These are phyloP conservation scores for Drosophila burlai DNA, from an alignment of 1,140 invertebrate genomes.

Conservation along the genomic window DNA sequence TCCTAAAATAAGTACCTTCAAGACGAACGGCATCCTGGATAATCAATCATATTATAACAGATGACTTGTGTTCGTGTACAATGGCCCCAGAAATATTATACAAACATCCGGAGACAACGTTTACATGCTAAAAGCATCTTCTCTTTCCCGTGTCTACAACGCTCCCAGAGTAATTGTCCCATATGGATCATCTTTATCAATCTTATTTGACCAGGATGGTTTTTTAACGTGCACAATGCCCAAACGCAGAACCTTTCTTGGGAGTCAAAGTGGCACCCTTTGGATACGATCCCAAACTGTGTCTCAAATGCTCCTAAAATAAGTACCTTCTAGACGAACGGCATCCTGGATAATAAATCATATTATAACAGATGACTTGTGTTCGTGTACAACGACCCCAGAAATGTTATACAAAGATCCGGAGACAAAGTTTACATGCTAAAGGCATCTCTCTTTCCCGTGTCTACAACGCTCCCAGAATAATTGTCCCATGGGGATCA, in stretches of 20 bases:
- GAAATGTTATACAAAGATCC: not conserved
- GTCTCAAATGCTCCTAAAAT: conserved; percentile 63
- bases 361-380: conserved; percentile 62
- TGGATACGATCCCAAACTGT: conserved; percentile 9
- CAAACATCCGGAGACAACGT: conserved; percentile 14
- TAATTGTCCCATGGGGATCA: not conserved
- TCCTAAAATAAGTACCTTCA: conserved; percentile 43
- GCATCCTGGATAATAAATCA: conserved; percentile 52
- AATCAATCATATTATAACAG: conserved; percentile 50
- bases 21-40: conserved; percentile 60
- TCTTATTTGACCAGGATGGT: conserved; percentile 13
- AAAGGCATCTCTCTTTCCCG: conserved; percentile 33
- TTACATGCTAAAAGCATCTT: conserved; percentile 44
- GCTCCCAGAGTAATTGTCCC: conserved; percentile 6
- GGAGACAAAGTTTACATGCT: conserved; percentile 40
- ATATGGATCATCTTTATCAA: conserved; percentile 5
- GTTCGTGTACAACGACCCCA: conserved; percentile 39
- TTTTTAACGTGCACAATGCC: conserved; percentile 2
- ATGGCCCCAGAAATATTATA: not conserved
- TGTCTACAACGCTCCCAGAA: conserved; percentile 24
- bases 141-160: conserved; percentile 20
- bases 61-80: conserved; percentile 63
- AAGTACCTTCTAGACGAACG: conserved; percentile 41
- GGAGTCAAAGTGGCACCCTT: conserved; percentile 57
- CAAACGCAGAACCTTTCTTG: not conserved